phyloP scores from a whole-genome alignment of 2,113 vertebrate species.

The Onychostoma macrolepis region DNA sequence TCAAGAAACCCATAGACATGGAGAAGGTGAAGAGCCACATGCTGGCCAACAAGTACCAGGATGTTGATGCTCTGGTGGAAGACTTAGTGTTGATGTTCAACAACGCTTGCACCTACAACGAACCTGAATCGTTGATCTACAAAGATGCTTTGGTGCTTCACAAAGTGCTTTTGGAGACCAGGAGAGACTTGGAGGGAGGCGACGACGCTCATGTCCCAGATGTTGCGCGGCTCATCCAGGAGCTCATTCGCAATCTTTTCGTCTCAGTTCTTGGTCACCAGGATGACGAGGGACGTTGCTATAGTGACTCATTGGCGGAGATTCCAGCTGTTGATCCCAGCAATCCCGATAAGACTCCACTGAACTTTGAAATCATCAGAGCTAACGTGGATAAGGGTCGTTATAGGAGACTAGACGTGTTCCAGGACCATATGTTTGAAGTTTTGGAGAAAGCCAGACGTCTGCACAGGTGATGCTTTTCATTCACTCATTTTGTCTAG shows the following conservation, averaged over 20 bases:
- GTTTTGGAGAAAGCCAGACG: conserved; percentile 93
- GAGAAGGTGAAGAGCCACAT: conserved; percentile 97
- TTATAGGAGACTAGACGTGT: conserved; percentile 92
- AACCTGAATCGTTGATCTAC: conserved; percentile 96
- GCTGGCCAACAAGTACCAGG: conserved; percentile 98
- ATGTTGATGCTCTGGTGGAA: conserved; percentile 96
- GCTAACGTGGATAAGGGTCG: conserved; percentile 91
- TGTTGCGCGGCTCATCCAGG: conserved; percentile 92
- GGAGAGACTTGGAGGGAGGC: conserved; percentile 92
- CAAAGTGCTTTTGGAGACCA: conserved; percentile 91
- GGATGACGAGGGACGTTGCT: conserved; percentile 98
- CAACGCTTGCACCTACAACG: conserved; percentile 97
- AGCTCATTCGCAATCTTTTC: conserved; percentile 96
- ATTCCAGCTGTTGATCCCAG: conserved; percentile 88
- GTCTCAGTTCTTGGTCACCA: conserved; percentile 97
- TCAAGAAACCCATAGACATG: conserved; percentile 98
- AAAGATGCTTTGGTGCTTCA: conserved; percentile 95
- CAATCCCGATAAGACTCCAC: conserved; percentile 83
- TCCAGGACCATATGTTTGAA: conserved; percentile 99
- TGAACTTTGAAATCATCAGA: conserved; percentile 96
- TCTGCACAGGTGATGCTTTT: conserved; percentile 85
- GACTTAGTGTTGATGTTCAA: conserved; percentile 99
- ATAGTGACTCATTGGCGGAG: conserved; percentile 97
- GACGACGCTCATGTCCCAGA: conserved; percentile 94
- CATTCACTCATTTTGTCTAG: background rate